Base-by-base conservation (phyloP, 2,888 invertebrate species). In the Xestobium rufovillosum region DNA sequence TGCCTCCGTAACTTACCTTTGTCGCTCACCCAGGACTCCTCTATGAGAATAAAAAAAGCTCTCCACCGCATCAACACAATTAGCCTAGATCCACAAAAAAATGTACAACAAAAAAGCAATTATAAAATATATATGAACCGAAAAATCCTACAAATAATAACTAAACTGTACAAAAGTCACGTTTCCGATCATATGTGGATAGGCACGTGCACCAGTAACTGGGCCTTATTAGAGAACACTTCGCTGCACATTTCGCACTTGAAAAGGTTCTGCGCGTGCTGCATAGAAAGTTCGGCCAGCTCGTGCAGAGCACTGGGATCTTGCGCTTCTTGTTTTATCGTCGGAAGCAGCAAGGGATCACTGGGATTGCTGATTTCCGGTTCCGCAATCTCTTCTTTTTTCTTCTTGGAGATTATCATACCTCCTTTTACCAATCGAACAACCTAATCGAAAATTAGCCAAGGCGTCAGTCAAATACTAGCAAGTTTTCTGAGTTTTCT, bases 141-240 rank as follows among this genome's bases (percentile, higher is more conserved):
- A n/a, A n/a, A n/a, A n/a, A n/a, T n/a, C n/a, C n/a, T n/a, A n/a
- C n/a, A n/a, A n/a, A n/a, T n/a, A n/a, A n/a, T n/a, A n/a, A n/a
- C n/a, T n/a, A n/a, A n/a, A n/a, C n/a, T n/a, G n/a, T n/a, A n/a
- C n/a, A n/a, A n/a, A n/a, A n/a, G n/a, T n/a, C n/a, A n/a, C n/a
- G n/a, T n/a, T n/a, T n/a, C n/a, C n/a, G n/a, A 71, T 80, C 79
- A 81, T 66, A 88, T 87, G 62, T 88, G 87, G 58, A 86, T 77
- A 37, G 84, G 83, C 53, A 87, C 85, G 65, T 88, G 87, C 36
- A 82, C 71, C 43, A 87, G 65, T 27, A 82, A 63, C 46, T 83
- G 83, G 33, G 81, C 78, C 33, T 84, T 75, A 44, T 80, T 79
- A 6, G 76, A 68, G 63, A 88, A 88, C 49, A 80, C 76, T 31